These are phyloP conservation scores for Campoletis sonorensis DNA, from an alignment of 1,140 invertebrate genomes.

Conservation along the genomic window DNA sequence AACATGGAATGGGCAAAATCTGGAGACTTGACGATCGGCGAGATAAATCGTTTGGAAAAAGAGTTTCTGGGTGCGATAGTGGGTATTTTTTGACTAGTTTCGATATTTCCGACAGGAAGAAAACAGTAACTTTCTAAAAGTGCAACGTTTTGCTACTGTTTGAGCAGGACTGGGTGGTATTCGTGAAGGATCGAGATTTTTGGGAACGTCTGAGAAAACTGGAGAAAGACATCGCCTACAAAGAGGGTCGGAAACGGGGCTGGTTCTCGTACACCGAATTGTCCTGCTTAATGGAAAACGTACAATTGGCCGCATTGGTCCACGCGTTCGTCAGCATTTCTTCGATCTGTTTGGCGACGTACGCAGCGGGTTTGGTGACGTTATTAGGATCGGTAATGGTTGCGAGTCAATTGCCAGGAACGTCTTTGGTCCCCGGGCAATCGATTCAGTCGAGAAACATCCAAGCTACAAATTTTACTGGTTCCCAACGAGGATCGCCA, in stretches of 20 bases:
- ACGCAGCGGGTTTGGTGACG: constrained; percentile 84
- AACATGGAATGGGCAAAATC: constrained; percentile 93
- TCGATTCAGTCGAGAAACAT: constrained; percentile 8
- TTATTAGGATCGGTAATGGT: constrained; percentile 83
- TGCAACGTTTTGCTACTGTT: neutral
- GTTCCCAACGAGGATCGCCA: neutral
- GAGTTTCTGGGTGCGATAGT: constrained; percentile 95
- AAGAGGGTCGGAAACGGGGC: constrained; percentile 84
- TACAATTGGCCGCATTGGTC: constrained; percentile 76
- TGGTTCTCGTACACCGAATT: constrained; percentile 93
- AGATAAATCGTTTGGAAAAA: constrained; percentile 90
- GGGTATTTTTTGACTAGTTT: constrained; percentile 71
- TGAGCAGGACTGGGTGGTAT: constrained; percentile 88
- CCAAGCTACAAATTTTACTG: neutral
- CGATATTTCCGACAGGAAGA: too few relatives aligned
- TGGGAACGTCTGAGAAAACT: constrained; percentile 82
- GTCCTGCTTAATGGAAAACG: constrained; percentile 78
- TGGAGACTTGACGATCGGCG: constrained; percentile 83
- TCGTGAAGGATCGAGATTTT: constrained; percentile 84
- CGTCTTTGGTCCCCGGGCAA: constrained; percentile 54
- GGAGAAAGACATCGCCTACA: constrained; percentile 83
- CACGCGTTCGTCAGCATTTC: constrained; percentile 80
- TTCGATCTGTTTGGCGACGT: constrained; percentile 82
- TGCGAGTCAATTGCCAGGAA: constrained; percentile 79
- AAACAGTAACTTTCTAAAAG: constrained; percentile 54